Evolutionary conservation across 2,113 vertebrate species (phyloP), one percentile per base, ranked within the genome.

Genomic region (Protomyctophum bolini): DNA sequence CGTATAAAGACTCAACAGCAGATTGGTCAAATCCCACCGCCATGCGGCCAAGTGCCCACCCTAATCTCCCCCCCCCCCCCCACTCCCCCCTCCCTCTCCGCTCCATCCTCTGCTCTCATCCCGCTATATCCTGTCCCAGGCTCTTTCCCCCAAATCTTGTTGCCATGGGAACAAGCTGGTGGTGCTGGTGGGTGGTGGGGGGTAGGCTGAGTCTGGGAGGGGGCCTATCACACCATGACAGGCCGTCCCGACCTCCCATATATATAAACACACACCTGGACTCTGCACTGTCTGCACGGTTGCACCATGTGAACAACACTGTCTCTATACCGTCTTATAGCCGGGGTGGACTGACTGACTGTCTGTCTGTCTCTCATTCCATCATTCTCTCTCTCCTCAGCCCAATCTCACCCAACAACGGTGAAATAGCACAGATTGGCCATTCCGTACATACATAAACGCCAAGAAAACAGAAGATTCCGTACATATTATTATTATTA

Each of bases 1-100:
- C 84, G 86, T 86, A 33, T 33, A 87, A 84, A 86, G 76, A 76
- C 80, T 80, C 81, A 84, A 77, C 79, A 85, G 61, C 83, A 83
- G 78, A 90, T 89, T 91, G 87, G 80, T 80, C 79, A 85, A 89
- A 90, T 87, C 88, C 87, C 81, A 74, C 85, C 77, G 70, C 80
- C 80, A 21, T 21, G 21, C 21, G 79, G 78, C 83, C 82, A 83
- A 89, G 81, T 88, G 86, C 81, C 21, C 76, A 12, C 63, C 64
- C 69, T 84, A 87, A 87, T 89, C 82, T 88, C 82, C 65, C 66
- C 54, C 68, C 21, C 46, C 46, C 33, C 6, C 33, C 64, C 12
- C 41, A 10, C 21, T 11, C 15, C 8, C 33, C 45, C 63, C 69
- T 51, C 54, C 68, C 45, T 58, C 64, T 51, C 70, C 51, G 21